Evolutionary conservation across 2,888 invertebrate genomes (phyloP).

Genomic region (Andrena trimmerana): DNA sequence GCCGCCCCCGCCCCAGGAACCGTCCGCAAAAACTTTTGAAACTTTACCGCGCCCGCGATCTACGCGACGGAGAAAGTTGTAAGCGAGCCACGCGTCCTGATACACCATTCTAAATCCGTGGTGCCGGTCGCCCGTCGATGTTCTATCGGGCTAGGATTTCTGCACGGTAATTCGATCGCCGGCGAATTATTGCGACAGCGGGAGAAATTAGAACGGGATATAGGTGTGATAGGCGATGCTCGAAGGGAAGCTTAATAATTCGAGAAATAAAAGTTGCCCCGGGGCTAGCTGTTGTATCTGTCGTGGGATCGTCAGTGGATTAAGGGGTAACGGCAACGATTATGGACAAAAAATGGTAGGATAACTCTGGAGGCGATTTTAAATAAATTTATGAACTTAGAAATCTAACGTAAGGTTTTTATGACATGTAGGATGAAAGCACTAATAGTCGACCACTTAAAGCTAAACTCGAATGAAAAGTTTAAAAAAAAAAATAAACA

Average conservation of each 20-base stretch:
- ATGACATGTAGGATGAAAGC: too few relatives aligned
- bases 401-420: too few relatives aligned
- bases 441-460: too few relatives aligned
- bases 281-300: too few relatives aligned
- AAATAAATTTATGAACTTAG: too few relatives aligned
- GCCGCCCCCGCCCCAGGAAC: neutral
- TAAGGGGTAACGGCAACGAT: neutral
- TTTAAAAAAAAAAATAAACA: too few relatives aligned
- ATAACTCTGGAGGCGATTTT: too few relatives aligned
- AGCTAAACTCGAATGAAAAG: too few relatives aligned
- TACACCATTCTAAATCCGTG: constrained; percentile 19
- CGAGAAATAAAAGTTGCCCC: too few relatives aligned
- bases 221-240: neutral
- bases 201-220: constrained; percentile 1
- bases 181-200: constrained; percentile 15
- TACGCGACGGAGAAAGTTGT: constrained; percentile 49
- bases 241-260: neutral
- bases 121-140: constrained; percentile 1
- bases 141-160: constrained; percentile 7
- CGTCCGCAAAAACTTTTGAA: constrained; percentile 36
- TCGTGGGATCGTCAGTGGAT: too few relatives aligned
- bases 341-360: too few relatives aligned
- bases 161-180: constrained; percentile 16
- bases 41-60: constrained; percentile 2
- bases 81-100: constrained; percentile 15